Evolutionary conservation across 2,113 vertebrate species (phyloP).

Genomic region (Burhinus oedicnemus): DNA sequence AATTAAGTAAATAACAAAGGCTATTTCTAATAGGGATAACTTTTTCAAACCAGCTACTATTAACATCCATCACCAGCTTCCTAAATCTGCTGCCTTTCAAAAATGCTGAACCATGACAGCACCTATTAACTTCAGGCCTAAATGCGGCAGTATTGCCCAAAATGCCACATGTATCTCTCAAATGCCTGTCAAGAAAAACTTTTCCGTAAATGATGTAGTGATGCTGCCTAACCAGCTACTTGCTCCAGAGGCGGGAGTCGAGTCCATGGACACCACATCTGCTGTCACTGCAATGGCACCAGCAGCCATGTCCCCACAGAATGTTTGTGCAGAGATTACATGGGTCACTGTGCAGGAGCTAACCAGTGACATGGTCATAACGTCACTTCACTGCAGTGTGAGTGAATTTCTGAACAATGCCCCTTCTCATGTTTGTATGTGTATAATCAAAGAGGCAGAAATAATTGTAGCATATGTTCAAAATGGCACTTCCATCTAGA

Average conservation of each 20-base stretch:
- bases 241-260: not conserved
- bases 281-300: not conserved
- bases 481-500: not conserved
- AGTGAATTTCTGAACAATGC: not conserved
- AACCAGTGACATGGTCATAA: not conserved
- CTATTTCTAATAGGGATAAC: not conserved
- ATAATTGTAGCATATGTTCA: not conserved
- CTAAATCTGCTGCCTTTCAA: not conserved
- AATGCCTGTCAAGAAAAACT: not conserved
- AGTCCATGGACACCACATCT: not conserved
- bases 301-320: not conserved
- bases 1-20: not conserved
- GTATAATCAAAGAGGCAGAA: not conserved
- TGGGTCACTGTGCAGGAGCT: not conserved
- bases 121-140: not conserved
- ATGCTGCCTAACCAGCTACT: not conserved
- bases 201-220: not conserved
- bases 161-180: rapidly evolving
- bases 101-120: not conserved
- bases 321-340: not conserved
- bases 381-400: not conserved
- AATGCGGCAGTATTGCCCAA: not conserved
- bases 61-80: not conserved
- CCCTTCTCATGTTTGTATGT: not conserved
- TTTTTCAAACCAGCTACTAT: not conserved